phyloP scores from a whole-genome alignment of 2,113 vertebrate genomes.

The Neopipo cinnamomea region DNA sequence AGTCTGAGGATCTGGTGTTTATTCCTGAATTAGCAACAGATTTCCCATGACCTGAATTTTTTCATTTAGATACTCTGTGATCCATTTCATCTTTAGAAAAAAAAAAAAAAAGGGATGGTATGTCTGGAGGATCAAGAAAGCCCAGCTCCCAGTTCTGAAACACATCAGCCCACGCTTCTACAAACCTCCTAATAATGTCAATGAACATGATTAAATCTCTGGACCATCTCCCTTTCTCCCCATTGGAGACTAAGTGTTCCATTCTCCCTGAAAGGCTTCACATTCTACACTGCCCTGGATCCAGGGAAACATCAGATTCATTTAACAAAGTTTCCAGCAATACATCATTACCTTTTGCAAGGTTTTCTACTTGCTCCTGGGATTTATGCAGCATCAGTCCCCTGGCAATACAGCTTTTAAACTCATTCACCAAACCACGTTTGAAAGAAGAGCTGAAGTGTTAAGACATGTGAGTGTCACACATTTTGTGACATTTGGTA shows the following conservation, averaged over 20 bases:
- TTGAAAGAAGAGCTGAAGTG: neutral
- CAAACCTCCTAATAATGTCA: neutral
- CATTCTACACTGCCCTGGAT: neutral
- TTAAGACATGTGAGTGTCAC: fast-evolving
- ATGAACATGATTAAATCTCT: neutral
- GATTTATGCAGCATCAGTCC: neutral
- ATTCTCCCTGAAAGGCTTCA: neutral
- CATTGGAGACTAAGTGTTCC: neutral
- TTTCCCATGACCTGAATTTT: neutral
- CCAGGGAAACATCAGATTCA: neutral
- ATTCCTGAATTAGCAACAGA: neutral
- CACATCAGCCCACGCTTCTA: neutral
- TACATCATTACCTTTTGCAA: neutral
- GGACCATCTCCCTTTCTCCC: neutral
- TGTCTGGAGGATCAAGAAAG: neutral
- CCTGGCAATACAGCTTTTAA: neutral
- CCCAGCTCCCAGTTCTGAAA: neutral
- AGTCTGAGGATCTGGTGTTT: neutral
- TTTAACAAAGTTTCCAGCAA: neutral
- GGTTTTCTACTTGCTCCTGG: neutral
- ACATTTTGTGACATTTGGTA: neutral
- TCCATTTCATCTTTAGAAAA: neutral
- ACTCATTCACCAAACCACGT: neutral
- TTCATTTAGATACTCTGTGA: neutral
- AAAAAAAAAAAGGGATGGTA: neutral